Conservation (phyloP, 35 echinoderm and acorn worm species). For the Ophiothrix spiculata region DNA sequence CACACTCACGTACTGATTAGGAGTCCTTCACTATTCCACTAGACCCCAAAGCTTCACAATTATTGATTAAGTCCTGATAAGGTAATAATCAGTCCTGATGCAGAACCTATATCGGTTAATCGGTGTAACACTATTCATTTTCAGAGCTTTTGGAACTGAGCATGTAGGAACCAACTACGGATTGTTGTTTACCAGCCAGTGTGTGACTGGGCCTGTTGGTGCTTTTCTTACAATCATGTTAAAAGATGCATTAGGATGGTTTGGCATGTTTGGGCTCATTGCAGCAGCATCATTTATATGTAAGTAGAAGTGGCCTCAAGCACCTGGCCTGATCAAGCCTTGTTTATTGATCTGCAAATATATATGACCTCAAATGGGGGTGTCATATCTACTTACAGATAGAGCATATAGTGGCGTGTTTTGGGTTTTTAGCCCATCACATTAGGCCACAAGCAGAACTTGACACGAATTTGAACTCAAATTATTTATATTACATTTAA, state of each 20-base stretch:
- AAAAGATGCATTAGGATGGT: slow-evolving; percentile 26
- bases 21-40: too few relatives aligned
- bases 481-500: background rate
- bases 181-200: slow-evolving; percentile 18
- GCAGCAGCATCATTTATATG: slow-evolving; percentile 3
- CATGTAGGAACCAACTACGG: slow-evolving; percentile 46
- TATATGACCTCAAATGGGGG: background rate
- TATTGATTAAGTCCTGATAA: too few relatives aligned
- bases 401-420: background rate
- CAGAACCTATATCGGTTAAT: too few relatives aligned
- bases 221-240: slow-evolving; percentile 17
- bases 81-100: too few relatives aligned
- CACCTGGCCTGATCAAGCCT: too few relatives aligned
- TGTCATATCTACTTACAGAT: background rate
- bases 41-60: too few relatives aligned
- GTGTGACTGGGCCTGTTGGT: slow-evolving; percentile 16
- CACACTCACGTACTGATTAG: too few relatives aligned
- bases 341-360: background rate
- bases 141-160: slow-evolving; percentile 35
- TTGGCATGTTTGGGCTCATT: slow-evolving; percentile 21
- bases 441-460: background rate
- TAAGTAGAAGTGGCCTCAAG: background rate
- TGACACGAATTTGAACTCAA: background rate
- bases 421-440: background rate
- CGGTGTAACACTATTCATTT: background rate